These are phyloP conservation scores for Tanypteryx hageni DNA, from an alignment of 2,888 invertebrate genomes.

Conservation along the genomic window DNA sequence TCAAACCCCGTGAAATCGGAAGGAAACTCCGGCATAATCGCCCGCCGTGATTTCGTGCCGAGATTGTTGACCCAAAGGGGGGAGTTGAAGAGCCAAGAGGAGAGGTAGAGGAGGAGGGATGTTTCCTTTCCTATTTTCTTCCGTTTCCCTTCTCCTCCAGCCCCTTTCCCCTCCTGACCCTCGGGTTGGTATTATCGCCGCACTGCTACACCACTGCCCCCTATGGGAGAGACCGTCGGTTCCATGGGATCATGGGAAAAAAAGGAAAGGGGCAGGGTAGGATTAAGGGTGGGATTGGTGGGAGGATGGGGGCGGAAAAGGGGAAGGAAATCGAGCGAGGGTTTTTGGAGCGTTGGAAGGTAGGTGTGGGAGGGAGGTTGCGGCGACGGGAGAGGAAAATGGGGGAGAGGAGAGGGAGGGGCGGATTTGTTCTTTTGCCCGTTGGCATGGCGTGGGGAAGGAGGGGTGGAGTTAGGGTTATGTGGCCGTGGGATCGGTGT, in stretches of 20 bases:
- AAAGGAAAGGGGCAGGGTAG: neutral
- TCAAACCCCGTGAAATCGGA: conserved; percentile 50
- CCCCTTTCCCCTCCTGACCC: conserved; percentile 10
- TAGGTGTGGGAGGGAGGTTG: neutral
- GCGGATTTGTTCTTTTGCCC: neutral
- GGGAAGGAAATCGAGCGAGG: too few species aligned
- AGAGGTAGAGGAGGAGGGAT: neutral
- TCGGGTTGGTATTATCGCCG: conserved; percentile 12
- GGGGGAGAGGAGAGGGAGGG: neutral
- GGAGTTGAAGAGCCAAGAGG: neutral
- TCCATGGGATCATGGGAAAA: neutral
- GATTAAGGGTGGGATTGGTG: neutral
- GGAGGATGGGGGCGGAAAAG: conserved; percentile 14
- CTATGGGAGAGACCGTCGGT: neutral
- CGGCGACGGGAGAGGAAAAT: neutral
- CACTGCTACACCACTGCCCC: conserved; percentile 9
- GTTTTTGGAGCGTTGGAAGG: too few species aligned
- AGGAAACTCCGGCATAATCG: conserved; percentile 51
- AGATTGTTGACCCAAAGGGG: conserved; percentile 8
- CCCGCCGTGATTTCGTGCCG: conserved; percentile 45
- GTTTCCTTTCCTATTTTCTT: neutral
- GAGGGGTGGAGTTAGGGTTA: neutral
- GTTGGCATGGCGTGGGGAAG: neutral
- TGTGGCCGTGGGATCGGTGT: neutral
- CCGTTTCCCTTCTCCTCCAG: neutral